Percentiles rank a stretch among this genome's conserved stretches.
phyloP scores from a whole-genome alignment of 1,140 invertebrate species.

The Steinernema feltiae region DNA sequence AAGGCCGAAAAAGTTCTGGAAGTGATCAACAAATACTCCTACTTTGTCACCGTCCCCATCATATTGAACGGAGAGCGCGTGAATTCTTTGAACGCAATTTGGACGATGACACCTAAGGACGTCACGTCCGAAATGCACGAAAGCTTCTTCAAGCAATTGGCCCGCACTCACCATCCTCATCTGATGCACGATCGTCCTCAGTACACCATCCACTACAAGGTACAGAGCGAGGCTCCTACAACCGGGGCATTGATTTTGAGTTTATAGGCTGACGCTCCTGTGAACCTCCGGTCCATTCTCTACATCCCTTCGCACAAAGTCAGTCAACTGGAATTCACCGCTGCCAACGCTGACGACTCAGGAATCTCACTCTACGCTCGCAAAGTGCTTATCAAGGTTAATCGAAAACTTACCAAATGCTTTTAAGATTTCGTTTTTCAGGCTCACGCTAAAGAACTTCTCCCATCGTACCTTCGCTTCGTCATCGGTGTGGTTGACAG shows the following conservation, averaged over 20 bases:
- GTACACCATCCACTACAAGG: slow-evolving; percentile 61
- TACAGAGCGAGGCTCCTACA: background rate
- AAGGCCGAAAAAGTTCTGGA: slow-evolving; percentile 76
- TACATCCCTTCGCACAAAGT: slow-evolving; percentile 83
- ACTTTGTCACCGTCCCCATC: slow-evolving; percentile 88
- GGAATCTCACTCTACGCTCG: slow-evolving; percentile 77
- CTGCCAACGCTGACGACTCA: slow-evolving; percentile 69
- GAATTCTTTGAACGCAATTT: slow-evolving; percentile 80
- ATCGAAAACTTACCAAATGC: slow-evolving; percentile 39
- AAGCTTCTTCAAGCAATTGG: slow-evolving; percentile 68
- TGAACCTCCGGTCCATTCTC: slow-evolving; percentile 80
- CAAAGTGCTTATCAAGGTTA: slow-evolving; percentile 46
- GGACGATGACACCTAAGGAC: slow-evolving; percentile 83
- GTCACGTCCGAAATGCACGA: slow-evolving; percentile 77
- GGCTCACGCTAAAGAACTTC: slow-evolving; percentile 43
- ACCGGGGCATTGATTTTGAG: slow-evolving; percentile 23
- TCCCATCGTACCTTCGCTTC: slow-evolving; percentile 47
- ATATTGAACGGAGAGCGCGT: slow-evolving; percentile 78
- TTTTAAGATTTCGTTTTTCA: background rate
- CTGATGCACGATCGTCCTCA: slow-evolving; percentile 44
- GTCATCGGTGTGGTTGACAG: slow-evolving; percentile 81
- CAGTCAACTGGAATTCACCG: slow-evolving; percentile 76
- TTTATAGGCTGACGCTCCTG: slow-evolving; percentile 73
- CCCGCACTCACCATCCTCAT: slow-evolving; percentile 43
- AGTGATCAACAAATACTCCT: slow-evolving; percentile 91